Percentiles rank a stretch among this genome's conserved stretches.
Conservation (phyloP, 2,888 invertebrate genomes). For the Cheilosia urbana region DNA sequence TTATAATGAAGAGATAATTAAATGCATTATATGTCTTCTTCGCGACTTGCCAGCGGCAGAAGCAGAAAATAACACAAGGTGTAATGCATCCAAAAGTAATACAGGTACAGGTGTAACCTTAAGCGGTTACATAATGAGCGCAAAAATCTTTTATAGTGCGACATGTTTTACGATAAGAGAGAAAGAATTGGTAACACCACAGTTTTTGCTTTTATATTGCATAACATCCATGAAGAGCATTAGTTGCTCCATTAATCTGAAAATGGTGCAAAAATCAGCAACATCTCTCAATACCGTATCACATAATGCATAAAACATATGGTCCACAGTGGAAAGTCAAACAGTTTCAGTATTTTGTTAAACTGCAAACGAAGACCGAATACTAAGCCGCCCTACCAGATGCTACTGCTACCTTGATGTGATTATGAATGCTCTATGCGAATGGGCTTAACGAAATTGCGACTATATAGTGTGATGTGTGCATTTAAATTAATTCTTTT, state of each 20-base stretch:
- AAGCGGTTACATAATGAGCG: conserved; percentile 43
- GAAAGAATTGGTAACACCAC: conserved; percentile 40
- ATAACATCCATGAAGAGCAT: conserved; percentile 39
- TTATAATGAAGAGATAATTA: conserved; percentile 54
- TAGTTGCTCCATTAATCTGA: conserved; percentile 42
- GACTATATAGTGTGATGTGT: conserved; percentile 30
- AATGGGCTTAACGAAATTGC: conserved; percentile 44
- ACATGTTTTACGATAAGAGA: conserved; percentile 20
- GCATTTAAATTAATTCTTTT: conserved; percentile 41
- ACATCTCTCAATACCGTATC: conserved; percentile 33
- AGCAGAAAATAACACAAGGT: conserved; percentile 22
- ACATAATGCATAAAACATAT: conserved; percentile 28
- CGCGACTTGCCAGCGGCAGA: conserved; percentile 22
- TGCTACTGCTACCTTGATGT: not conserved
- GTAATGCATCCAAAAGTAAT: conserved; percentile 39
- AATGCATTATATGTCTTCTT: conserved; percentile 39
- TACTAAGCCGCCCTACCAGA: not conserved
- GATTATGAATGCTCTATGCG: conserved; percentile 47
- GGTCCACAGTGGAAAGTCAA: conserved; percentile 22
- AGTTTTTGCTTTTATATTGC: conserved; percentile 29
- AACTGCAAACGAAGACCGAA: conserved; percentile 17
- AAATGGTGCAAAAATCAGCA: conserved; percentile 33
- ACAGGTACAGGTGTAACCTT: conserved; percentile 10
- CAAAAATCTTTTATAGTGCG: conserved; percentile 19
- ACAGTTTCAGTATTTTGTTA: conserved; percentile 15